Base-by-base conservation (phyloP, 2,797 vertebrate species). In the Gambusia yucatana region DNA sequence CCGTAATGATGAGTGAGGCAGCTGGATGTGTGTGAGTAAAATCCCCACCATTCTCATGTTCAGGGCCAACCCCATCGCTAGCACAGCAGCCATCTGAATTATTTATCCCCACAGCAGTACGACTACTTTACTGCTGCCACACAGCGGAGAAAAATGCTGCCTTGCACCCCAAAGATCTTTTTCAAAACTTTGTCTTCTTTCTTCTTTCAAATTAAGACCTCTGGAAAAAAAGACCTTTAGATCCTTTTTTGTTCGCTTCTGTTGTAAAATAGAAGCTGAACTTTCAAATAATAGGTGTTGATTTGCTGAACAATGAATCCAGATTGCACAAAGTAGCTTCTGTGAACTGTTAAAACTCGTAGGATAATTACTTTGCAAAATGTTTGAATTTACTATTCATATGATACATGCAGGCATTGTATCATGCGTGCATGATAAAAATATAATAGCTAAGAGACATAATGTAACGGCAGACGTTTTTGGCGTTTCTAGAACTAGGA, bases 71-170 rank as follows among this genome's bases (percentile, higher is more conserved):
- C 74, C 81, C 84, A 88, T 87, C 81, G 57, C 89, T 84, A 89
- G 85, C 65, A 76, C 89, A 89, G 89, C 87, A 91, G 81, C 82
- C 76, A 71, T 82, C 87, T 93, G 87, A 89, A 92, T 94, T 93
- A 94, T 93, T 93, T 88, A 94, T 93, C 79, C 78, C 88, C 81
- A 71, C 67, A 88, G 85, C 84, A 83, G 84, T 87, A 67, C 82
- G 86, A 76, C 85, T 80, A 83, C 86, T 91, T 81, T 87, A 85
- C 84, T 84, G 85, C 85, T 70, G 87, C 88, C 77, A 79, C 72
- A 76, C 84, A 67, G 80, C 9, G 22, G n/a, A 43, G 79, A 89
- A 92, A 69, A 92, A 84, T 92, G 89, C 90, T 78, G 86, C 88
- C 90, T 90, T 89, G 84, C 91, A 93, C 85, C 82, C 90, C 82